Percentiles rank a stretch among this genome's conserved stretches.
Conservation (phyloP, 2,888 invertebrate species). For the Myathropa florea region DNA sequence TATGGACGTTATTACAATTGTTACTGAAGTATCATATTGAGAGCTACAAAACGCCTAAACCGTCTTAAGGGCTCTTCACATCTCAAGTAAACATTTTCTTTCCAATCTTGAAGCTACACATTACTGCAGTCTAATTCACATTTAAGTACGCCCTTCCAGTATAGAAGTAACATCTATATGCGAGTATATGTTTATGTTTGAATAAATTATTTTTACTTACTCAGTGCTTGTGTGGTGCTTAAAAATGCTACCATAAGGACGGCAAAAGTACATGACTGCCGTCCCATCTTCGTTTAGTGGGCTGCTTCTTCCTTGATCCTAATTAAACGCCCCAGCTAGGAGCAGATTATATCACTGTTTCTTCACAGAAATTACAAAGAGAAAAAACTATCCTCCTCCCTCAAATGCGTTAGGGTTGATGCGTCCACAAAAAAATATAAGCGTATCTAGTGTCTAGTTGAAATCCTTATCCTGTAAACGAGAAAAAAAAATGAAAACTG, state of each 20-base stretch:
- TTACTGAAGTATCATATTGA: background rate
- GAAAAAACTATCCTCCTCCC: slow-evolving; percentile 44
- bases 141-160: background rate
- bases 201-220: slow-evolving; percentile 75
- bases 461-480: slow-evolving; percentile 55
- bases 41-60: background rate
- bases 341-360: slow-evolving; percentile 48
- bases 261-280: slow-evolving; percentile 79
- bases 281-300: slow-evolving; percentile 76
- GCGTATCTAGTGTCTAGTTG: slow-evolving; percentile 47
- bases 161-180: background rate
- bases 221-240: slow-evolving; percentile 77
- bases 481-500: slow-evolving; percentile 20
- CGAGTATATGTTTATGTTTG: background rate
- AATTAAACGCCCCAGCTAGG: slow-evolving; percentile 52
- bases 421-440: slow-evolving; percentile 44
- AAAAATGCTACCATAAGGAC: slow-evolving; percentile 77
- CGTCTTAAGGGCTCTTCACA: background rate
- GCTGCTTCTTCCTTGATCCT: slow-evolving; percentile 46
- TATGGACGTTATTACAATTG: background rate
- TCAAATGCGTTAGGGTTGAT: slow-evolving; percentile 50
- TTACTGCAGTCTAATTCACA: background rate
- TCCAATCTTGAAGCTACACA: background rate
- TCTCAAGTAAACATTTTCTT: background rate
- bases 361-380: background rate